phyloP scores from a whole-genome alignment of 2,113 vertebrate genomes.

The Lycaon pictus region DNA sequence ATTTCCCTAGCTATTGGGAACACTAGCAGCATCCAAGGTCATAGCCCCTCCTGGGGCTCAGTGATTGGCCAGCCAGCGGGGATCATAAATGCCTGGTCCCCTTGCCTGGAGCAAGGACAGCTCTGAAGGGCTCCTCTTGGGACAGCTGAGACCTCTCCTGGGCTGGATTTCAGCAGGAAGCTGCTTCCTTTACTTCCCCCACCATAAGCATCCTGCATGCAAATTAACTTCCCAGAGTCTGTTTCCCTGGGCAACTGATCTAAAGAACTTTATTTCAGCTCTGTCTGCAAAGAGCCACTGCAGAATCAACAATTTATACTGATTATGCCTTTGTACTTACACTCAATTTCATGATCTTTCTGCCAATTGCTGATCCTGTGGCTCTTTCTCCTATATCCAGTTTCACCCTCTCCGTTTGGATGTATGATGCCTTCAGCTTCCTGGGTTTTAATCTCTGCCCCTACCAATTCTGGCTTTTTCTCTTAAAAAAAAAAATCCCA shows the following conservation, averaged over 20 bases:
- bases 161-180: not conserved
- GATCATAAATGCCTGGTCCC: not conserved
- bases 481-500: not conserved
- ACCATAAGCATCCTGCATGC: not conserved
- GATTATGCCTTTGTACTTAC: not conserved
- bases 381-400: not conserved
- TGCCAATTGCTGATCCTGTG: not conserved
- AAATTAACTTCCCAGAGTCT: not conserved
- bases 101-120: not conserved
- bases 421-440: not conserved
- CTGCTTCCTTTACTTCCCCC: not conserved
- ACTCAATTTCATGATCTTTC: not conserved
- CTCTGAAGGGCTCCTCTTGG: not conserved
- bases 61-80: not conserved
- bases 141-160: not conserved
- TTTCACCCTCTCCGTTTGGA: not conserved
- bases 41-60: not conserved
- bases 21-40: not conserved
- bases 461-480: not conserved
- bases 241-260: not conserved
- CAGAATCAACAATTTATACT: not conserved
- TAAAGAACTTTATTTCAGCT: not conserved
- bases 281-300: not conserved
- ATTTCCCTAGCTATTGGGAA: not conserved
- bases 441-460: conserved; percentile 27